These are phyloP conservation scores for Drosophila atroscutellata DNA, from an alignment of 2,888 invertebrate species.

Conservation along the genomic window DNA sequence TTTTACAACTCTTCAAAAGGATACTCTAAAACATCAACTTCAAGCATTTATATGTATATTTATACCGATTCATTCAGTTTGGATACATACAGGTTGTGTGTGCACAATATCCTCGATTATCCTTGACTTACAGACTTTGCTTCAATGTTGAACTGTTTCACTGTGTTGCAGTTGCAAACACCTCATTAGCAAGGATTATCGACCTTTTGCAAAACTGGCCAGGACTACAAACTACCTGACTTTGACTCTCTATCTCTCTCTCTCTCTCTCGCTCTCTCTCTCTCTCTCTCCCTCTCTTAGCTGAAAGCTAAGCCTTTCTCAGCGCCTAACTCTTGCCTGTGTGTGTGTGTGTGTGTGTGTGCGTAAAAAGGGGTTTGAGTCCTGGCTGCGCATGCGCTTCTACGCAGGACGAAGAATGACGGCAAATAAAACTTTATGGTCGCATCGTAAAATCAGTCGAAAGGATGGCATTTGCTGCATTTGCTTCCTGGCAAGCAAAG, in stretches of 20 bases:
- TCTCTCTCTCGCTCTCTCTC: neutral
- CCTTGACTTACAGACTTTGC: conserved; percentile 83
- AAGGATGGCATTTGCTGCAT: conserved; percentile 51
- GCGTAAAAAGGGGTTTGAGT: conserved; percentile 68
- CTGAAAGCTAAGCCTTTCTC: conserved; percentile 75
- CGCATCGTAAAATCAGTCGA: conserved; percentile 56
- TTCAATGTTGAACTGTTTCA: conserved; percentile 23
- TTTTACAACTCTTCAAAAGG: neutral
- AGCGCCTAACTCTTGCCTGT: conserved; percentile 68
- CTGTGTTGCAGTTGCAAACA: conserved; percentile 49
- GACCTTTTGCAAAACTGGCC: conserved; percentile 6
- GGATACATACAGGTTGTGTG: conserved; percentile 12
- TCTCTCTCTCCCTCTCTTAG: neutral
- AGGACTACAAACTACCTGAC: conserved; percentile 54
- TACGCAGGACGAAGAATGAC: conserved; percentile 59
- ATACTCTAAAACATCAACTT: neutral
- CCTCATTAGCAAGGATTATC: conserved; percentile 81
- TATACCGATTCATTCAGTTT: conserved; percentile 43
- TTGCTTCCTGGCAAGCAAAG: conserved; percentile 79
- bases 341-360: conserved; percentile 36
- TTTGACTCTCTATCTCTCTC: conserved; percentile 35
- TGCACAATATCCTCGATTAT: conserved; percentile 63
- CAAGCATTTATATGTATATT: neutral
- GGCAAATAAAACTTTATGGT: conserved; percentile 72
- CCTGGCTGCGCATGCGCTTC: conserved; percentile 68